phyloP scores from a whole-genome alignment of 2,888 invertebrate species.

The Pachydiplax longipennis region DNA sequence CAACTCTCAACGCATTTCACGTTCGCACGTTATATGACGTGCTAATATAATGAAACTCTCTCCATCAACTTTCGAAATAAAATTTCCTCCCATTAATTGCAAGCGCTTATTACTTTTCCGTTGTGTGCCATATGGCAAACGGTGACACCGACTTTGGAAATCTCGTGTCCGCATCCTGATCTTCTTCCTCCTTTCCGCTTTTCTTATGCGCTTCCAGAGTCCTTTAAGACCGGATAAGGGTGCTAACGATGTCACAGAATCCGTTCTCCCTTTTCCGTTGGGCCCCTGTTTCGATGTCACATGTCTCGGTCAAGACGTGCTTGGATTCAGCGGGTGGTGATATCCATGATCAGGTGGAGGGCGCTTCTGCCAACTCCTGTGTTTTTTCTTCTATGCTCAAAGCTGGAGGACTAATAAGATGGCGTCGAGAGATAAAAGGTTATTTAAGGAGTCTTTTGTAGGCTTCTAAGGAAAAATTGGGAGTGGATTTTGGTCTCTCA shows the following conservation, averaged over 20 bases:
- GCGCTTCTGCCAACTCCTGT: neutral
- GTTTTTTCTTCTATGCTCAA: neutral
- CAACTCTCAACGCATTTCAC: no score
- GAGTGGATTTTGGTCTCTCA: neutral
- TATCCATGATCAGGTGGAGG: neutral
- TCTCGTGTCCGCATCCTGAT: no score
- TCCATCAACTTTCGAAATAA: no score
- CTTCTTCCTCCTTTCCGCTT: neutral
- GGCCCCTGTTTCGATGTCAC: neutral
- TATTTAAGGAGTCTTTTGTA: neutral
- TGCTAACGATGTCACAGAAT: slow-evolving; percentile 36
- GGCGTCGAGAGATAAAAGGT: neutral
- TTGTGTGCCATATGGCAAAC: no score
- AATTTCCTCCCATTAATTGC: no score
- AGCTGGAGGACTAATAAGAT: neutral
- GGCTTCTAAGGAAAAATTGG: neutral
- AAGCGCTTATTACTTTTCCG: no score
- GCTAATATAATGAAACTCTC: no score
- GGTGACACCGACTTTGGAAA: no score
- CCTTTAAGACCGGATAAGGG: slow-evolving; percentile 8
- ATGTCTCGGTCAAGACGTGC: neutral
- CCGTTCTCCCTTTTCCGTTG: neutral
- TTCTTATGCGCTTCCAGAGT: neutral
- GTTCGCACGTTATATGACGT: no score
- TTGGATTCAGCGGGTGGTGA: neutral